These are phyloP conservation scores for Apostichopus californicus DNA, from an alignment of 35 echinoderm and acorn worm genomes.

Conservation along the genomic window DNA sequence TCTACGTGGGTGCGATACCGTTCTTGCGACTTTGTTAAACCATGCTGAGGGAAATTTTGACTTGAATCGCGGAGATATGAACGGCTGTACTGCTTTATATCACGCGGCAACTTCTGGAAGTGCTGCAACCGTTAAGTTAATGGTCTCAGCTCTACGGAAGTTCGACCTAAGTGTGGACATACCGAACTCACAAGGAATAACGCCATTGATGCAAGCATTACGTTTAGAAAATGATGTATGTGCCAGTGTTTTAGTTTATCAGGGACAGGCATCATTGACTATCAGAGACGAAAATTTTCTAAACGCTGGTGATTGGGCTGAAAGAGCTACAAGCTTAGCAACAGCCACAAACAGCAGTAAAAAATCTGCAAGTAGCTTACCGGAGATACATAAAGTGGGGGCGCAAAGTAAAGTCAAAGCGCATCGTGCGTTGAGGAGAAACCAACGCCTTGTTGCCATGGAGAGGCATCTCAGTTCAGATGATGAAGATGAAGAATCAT, in stretches of 20 bases:
- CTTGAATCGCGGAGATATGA: slow-evolving; percentile 47
- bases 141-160: slow-evolving; percentile 62
- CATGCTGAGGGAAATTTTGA: slow-evolving; percentile 70
- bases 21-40: slow-evolving; percentile 44
- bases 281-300: too few species aligned
- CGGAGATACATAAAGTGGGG: neutral
- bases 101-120: slow-evolving; percentile 81
- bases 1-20: slow-evolving; percentile 61
- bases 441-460: neutral
- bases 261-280: slow-evolving; percentile 26
- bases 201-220: slow-evolving; percentile 87
- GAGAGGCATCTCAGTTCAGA: neutral
- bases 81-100: slow-evolving; percentile 58
- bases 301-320: slow-evolving; percentile 47
- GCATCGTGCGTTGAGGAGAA: slow-evolving; percentile 11
- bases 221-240: slow-evolving; percentile 71
- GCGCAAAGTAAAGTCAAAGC: slow-evolving; percentile 6
- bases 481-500: slow-evolving; percentile 10
- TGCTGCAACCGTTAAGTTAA: slow-evolving; percentile 67
- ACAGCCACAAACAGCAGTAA: neutral
- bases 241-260: slow-evolving; percentile 79
- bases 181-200: slow-evolving; percentile 72
- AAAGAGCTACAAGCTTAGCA: neutral
- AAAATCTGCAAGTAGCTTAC: neutral
- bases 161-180: slow-evolving; percentile 75